Evolutionary conservation across 1,140 invertebrate genomes (phyloP).

Genomic region (Diuraphis noxia): DNA sequence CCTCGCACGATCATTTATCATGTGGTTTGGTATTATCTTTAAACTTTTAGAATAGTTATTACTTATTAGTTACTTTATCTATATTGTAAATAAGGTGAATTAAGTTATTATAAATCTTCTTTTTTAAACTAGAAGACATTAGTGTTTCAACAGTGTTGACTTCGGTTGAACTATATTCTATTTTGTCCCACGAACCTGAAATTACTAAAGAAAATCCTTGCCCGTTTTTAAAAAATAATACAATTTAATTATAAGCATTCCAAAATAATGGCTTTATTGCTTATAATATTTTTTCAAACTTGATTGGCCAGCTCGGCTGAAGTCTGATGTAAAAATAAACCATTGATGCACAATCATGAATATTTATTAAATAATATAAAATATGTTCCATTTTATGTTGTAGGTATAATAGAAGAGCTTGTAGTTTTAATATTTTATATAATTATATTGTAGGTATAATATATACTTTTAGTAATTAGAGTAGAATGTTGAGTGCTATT

Average conservation of each 20-base stretch:
- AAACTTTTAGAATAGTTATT: background rate
- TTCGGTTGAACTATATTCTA: too few species aligned
- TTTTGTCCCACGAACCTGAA: too few species aligned
- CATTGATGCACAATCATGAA: too few species aligned
- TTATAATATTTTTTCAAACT: background rate
- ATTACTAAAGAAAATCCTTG: too few species aligned
- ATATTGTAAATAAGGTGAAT: background rate
- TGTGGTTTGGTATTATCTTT: background rate
- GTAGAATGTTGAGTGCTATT: background rate
- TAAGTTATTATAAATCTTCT: background rate
- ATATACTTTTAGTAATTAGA: background rate
- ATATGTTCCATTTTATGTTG: too few species aligned
- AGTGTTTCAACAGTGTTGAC: too few species aligned
- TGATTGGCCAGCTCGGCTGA: background rate
- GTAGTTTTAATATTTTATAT: background rate
- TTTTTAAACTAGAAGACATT: too few species aligned
- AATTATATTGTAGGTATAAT: background rate
- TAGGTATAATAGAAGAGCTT: too few species aligned
- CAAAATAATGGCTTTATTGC: background rate
- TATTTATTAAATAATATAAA: too few species aligned
- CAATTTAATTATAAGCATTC: background rate
- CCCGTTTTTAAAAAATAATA: too few species aligned
- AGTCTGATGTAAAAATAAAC: background rate
- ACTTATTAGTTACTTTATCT: background rate
- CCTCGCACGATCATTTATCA: background rate